A percentile compares a stretch with the other conserved stretches of the same genome.
Conservation (phyloP, 2,797 vertebrate genomes). For the Hypotaenidia okinawae region DNA sequence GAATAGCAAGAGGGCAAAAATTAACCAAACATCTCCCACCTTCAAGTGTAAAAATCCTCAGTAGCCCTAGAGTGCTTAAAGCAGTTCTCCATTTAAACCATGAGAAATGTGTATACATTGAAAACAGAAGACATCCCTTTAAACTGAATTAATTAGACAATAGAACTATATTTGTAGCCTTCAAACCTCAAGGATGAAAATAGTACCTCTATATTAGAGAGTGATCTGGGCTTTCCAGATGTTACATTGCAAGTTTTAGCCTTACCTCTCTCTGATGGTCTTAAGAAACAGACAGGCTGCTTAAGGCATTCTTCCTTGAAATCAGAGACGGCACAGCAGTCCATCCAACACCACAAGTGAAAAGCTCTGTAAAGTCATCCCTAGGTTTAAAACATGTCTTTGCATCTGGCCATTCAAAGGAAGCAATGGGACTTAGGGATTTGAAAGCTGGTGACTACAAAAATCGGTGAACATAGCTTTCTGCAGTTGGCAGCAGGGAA, state of each 20-base stretch:
- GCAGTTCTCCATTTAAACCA: neutral
- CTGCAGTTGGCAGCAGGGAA: constrained; percentile 45
- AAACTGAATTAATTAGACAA: constrained; percentile 26
- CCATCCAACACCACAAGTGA: neutral
- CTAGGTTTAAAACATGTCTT: constrained; percentile 48
- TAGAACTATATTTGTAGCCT: neutral
- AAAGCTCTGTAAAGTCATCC: constrained; percentile 56
- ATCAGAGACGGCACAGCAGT: constrained; percentile 51
- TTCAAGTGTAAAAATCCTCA: constrained; percentile 2
- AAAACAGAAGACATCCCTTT: neutral
- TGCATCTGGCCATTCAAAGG: constrained; percentile 52
- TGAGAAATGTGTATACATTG: neutral
- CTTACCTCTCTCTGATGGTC: constrained; percentile 42
- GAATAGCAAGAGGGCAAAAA: constrained; percentile 49
- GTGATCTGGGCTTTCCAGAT: neutral
- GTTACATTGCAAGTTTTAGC: constrained; percentile 29
- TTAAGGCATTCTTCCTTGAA: constrained; percentile 62
- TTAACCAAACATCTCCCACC: constrained; percentile 12
- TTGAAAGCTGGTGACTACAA: constrained; percentile 61
- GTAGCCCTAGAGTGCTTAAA: constrained; percentile 23
- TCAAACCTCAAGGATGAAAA: neutral
- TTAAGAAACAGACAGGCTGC: constrained; percentile 21
- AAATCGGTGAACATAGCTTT: constrained; percentile 25
- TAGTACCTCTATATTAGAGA: neutral
- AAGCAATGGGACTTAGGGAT: constrained; percentile 36